A percentile compares a stretch with the other conserved stretches of the same genome.
These are phyloP conservation scores for Orthosia incerta DNA, from an alignment of 2,888 invertebrate genomes.

Conservation along the genomic window DNA sequence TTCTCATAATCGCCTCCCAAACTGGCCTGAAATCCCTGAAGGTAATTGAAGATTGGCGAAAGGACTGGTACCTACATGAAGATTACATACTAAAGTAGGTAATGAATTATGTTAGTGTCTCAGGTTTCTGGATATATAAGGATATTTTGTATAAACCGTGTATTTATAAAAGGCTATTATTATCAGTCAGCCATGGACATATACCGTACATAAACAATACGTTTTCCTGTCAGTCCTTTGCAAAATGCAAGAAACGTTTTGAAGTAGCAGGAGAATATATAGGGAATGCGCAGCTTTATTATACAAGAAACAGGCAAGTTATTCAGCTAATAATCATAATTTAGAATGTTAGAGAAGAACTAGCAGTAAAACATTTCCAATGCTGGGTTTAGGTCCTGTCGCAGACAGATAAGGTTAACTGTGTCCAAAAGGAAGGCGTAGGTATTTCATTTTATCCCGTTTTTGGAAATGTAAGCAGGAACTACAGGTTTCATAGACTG, in stretches of 20 bases:
- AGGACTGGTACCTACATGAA: not conserved
- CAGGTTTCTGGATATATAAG: too few species aligned
- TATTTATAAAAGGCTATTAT: not conserved
- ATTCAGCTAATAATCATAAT: not conserved
- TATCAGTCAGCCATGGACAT: not conserved
- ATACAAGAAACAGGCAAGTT: not conserved
- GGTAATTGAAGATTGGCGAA: not conserved
- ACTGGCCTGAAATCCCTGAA: not conserved
- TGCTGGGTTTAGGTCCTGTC: not conserved
- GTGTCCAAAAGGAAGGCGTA: too few species aligned
- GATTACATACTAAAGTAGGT: not conserved
- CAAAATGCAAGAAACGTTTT: not conserved
- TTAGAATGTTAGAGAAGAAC: not conserved
- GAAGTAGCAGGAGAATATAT: constrained; percentile 1
- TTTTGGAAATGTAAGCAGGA: too few species aligned
- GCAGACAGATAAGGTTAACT: too few species aligned
- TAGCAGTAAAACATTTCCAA: not conserved
- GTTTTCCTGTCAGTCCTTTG: constrained; percentile 11
- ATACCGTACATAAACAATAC: not conserved
- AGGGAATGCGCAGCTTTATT: not conserved
- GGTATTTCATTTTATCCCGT: too few species aligned
- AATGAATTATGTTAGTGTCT: not conserved
- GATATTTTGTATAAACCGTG: too few species aligned
- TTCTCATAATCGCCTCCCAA: not conserved
- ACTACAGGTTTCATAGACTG: too few species aligned